These are phyloP conservation scores for Plebejus anna DNA, from an alignment of 2,888 invertebrate genomes.

Conservation along the genomic window DNA sequence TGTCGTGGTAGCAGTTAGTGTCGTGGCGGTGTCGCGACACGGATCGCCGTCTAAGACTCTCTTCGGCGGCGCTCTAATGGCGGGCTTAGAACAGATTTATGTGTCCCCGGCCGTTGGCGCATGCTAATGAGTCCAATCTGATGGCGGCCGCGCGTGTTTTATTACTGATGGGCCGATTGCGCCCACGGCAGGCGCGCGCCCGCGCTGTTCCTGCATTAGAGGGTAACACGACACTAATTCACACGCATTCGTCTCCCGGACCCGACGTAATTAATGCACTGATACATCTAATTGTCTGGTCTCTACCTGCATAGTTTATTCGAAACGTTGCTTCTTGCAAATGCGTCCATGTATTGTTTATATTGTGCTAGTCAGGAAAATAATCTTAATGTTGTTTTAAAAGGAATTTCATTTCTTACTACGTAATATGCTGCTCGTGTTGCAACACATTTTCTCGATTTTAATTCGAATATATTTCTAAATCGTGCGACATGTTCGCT, in stretches of 20 bases:
- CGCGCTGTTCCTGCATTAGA: constrained; percentile 52
- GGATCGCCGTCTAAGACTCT: constrained; percentile 36
- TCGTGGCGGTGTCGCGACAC: constrained; percentile 42
- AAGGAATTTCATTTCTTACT: neutral
- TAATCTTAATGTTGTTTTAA: too few species aligned
- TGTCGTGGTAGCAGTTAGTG: constrained; percentile 41
- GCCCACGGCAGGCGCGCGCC: constrained; percentile 61
- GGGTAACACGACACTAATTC: constrained; percentile 41
- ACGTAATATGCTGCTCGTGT: neutral
- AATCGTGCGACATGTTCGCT: neutral
- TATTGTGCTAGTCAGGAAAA: neutral
- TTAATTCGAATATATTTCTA: constrained; percentile 6
- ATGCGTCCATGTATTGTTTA: neutral
- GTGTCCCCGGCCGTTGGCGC: constrained; percentile 56
- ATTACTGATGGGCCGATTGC: constrained; percentile 69
- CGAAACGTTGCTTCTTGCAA: neutral
- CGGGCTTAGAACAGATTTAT: constrained; percentile 34
- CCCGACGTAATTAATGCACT: neutral
- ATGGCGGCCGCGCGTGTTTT: constrained; percentile 70
- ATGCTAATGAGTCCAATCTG: constrained; percentile 70
- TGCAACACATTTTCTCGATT: neutral
- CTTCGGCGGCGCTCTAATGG: constrained; percentile 24
- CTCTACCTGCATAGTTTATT: neutral
- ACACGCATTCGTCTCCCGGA: constrained; percentile 34
- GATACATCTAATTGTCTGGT: neutral